phyloP scores from a whole-genome alignment of 2,888 invertebrate species.

The Steinernema scapterisci region DNA sequence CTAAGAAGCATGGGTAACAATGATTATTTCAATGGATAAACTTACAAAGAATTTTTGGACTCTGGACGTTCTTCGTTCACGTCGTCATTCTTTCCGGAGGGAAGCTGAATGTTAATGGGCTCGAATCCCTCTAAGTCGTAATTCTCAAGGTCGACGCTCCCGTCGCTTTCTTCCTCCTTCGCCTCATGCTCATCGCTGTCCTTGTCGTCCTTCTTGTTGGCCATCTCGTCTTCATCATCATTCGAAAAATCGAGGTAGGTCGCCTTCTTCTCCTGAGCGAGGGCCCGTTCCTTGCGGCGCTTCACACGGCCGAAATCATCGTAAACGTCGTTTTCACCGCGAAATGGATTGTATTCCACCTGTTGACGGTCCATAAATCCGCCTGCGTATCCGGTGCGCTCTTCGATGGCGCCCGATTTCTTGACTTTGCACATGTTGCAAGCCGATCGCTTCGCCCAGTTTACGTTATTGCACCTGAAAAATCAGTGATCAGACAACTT shows the following conservation, averaged over 20 bases:
- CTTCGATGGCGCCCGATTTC: constrained; percentile 89
- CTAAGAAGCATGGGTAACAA: no score
- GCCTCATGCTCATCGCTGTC: constrained; percentile 42
- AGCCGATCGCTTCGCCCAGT: constrained; percentile 99
- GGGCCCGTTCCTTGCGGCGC: no score
- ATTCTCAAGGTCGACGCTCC: constrained; percentile 58
- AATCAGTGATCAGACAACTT: constrained; percentile 4
- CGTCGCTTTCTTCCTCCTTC: constrained; percentile 47
- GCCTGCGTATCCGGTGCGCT: constrained; percentile 73
- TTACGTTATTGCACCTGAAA: constrained; percentile 90
- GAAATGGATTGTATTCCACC: constrained; percentile 86
- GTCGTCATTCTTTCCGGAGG: no score
- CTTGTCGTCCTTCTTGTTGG: constrained; percentile 36
- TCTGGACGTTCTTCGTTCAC: no score
- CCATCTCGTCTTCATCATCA: constrained; percentile 40
- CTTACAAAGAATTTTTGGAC: no score
- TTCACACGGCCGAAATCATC: constrained; percentile 76
- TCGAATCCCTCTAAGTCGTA: constrained; percentile 48
- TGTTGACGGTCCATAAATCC: constrained; percentile 71
- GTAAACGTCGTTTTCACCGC: constrained; percentile 88
- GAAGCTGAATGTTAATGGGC: neutral
- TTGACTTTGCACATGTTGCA: constrained; percentile 99
- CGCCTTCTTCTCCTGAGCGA: no score
- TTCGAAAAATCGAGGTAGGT: no score
- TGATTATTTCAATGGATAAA: no score